Evolutionary conservation across 2,888 invertebrate species (phyloP).

Genomic region (Noctua fimbriata): DNA sequence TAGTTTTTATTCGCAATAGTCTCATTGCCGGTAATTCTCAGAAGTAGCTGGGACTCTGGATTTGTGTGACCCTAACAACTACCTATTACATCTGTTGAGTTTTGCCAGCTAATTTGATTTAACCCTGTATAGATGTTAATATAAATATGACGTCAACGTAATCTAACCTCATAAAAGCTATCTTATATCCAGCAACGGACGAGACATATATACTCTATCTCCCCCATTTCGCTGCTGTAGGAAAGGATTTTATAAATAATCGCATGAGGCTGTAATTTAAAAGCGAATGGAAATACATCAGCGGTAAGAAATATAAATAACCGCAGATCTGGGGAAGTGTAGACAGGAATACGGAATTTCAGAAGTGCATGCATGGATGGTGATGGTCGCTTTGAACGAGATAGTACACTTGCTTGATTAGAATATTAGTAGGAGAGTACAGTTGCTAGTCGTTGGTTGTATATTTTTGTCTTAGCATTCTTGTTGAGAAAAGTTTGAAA

Average conservation of each 20-base stretch:
- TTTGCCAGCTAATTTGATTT: not conserved
- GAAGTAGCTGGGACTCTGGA: too few species aligned
- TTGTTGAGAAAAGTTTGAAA: not conserved
- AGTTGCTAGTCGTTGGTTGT: not conserved
- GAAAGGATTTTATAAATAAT: slow-evolving; percentile 56
- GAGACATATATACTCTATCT: not conserved
- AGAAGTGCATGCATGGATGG: slow-evolving; percentile 74
- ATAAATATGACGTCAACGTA: not conserved
- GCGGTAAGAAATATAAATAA: slow-evolving; percentile 60
- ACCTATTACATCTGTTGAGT: not conserved
- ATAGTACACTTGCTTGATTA: slow-evolving; percentile 62
- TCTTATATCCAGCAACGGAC: not conserved
- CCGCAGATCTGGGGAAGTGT: slow-evolving; percentile 59
- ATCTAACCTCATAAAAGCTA: not conserved
- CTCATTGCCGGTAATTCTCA: too few species aligned
- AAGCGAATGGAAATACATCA: slow-evolving; percentile 55
- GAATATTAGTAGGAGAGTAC: not conserved
- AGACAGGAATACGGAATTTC: slow-evolving; percentile 74
- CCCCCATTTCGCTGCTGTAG: not conserved
- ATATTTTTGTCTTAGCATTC: not conserved
- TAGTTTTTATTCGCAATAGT: too few species aligned
- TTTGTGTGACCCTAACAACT: too few species aligned
- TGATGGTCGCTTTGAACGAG: slow-evolving; percentile 50
- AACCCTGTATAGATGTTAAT: not conserved
- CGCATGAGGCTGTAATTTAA: slow-evolving; percentile 50